phyloP scores from a whole-genome alignment of 37 sponge, comb jelly and placozoan genomes.

The Geodia barretti region DNA sequence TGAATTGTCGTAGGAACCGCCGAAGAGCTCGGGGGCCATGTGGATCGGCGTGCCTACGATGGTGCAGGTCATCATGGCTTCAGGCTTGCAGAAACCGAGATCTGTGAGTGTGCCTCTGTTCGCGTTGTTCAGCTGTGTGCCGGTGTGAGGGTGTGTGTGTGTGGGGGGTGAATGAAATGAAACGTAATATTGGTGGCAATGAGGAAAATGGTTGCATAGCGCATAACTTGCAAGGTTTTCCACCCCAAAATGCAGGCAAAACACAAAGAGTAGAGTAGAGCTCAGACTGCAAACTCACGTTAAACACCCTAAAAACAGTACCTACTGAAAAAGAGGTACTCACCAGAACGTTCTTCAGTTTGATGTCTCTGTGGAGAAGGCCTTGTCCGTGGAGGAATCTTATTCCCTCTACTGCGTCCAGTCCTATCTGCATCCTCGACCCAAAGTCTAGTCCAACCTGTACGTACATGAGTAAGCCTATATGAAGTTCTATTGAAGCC shows the following conservation, averaged over 20 bases:
- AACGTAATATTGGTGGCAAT: not conserved
- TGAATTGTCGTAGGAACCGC: conserved; percentile 86
- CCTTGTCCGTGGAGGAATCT: conserved; percentile 97
- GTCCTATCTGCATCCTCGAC: conserved; percentile 83
- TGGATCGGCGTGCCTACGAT: conserved; percentile 99
- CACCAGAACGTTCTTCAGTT: conserved; percentile 98
- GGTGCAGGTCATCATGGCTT: conserved; percentile 98
- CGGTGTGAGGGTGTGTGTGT: not conserved
- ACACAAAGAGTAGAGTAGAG: too few species aligned
- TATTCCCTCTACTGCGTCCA: conserved; percentile 94
- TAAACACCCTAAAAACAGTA: not conserved
- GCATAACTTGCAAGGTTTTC: too few species aligned
- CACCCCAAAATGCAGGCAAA: too few species aligned
- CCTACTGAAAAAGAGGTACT: conserved; percentile 6
- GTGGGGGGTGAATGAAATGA: not conserved
- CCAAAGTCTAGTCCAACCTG: conserved; percentile 73
- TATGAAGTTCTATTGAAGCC: too few species aligned
- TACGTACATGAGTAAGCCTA: not conserved
- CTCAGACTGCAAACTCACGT: not conserved
- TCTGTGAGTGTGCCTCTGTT: conserved; percentile 93
- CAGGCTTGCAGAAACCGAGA: conserved; percentile 99
- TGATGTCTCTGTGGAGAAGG: conserved; percentile 96
- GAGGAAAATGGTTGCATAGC: too few species aligned
- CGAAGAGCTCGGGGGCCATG: conserved; percentile 98
- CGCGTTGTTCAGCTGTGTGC: conserved; percentile 74